Base-by-base conservation (phyloP, 2,113 vertebrate genomes). In the Grantiella picta region DNA sequence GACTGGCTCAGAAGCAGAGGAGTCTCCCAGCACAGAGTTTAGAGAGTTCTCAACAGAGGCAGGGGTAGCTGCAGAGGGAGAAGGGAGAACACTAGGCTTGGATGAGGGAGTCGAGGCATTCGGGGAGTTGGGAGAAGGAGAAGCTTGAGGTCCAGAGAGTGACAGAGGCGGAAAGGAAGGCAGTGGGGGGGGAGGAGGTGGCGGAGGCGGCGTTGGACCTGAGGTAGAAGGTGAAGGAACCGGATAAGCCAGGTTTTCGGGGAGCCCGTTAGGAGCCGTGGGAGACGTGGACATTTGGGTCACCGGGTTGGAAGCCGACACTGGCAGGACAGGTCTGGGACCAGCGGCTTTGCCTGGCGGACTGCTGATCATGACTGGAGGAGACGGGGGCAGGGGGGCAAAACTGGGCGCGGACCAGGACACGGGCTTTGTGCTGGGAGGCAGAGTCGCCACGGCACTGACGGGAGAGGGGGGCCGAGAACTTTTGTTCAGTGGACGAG, bases 31-130 rank as follows among this genome's bases (percentile, higher is more conserved):
- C 98, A 98, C 97, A 98, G 98, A 98, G 97, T 97, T 98, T 98
- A 98, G 98, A 98, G 98, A 98, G 97, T 98, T 98, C 98, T 99
- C 98, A 97, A 97, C 98, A 98, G 98, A 98, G 98, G 98, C 98
- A 97, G 98, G 98, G 98, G 97, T 98, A 97, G 98, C 99, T 99
- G 99, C 98, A 99, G 98, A 99, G 98, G 99, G 99, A 99, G 99
- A 99, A 98, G 99, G 99, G 98, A 99, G 98, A 99, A 99, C 98
- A 99, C 99, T 98, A 98, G 99, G 98, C 98, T 99, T 99, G 99
- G 98, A 99, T 98, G 98, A 99, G 98, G 99, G 98, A 98, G 98
- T 97, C 75, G 98, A 98, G 96, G 98, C 96, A 97, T 97, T 92
- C 94, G 97, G 98, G 97, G 97, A 97, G 97, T 96, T 97, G 87